A percentile compares a stretch with the other conserved stretches of the same genome.
phyloP scores from a whole-genome alignment of 2,888 invertebrate genomes.

The Chirona hameri region DNA sequence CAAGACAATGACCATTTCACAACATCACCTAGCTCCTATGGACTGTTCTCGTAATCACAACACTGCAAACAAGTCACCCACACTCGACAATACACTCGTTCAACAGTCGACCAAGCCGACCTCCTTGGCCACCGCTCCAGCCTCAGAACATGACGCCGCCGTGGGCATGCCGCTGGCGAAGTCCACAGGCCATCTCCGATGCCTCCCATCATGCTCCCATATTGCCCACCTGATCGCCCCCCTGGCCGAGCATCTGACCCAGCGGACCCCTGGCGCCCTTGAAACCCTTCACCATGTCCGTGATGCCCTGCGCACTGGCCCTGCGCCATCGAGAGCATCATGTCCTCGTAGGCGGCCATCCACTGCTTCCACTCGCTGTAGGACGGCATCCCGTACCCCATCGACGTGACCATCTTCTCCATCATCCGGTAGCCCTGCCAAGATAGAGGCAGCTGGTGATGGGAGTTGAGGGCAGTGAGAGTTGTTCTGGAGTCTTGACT shows the following conservation, averaged over 20 bases:
- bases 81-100: too few relatives aligned
- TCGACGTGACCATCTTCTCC: neutral
- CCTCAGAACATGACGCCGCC: constrained; percentile 12
- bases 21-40: too few relatives aligned
- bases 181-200: neutral
- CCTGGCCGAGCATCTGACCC: neutral
- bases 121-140: neutral
- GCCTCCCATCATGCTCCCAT: neutral
- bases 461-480: too few relatives aligned
- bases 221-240: neutral
- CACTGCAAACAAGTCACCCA: too few relatives aligned
- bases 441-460: neutral
- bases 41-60: too few relatives aligned
- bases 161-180: constrained; percentile 10
- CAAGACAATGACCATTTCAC: too few relatives aligned
- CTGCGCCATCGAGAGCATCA: constrained; percentile 10
- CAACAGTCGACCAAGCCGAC: too few relatives aligned
- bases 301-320: constrained; percentile 9
- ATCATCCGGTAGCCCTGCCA: constrained; percentile 9
- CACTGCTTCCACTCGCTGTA: constrained; percentile 29
- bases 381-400: constrained; percentile 25
- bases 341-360: constrained; percentile 26
- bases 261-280: neutral
- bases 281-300: constrained; percentile 1
- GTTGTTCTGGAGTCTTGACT: too few relatives aligned